Base-by-base conservation (phyloP, 2,797 vertebrate genomes). In the Etheostoma perlongum region DNA sequence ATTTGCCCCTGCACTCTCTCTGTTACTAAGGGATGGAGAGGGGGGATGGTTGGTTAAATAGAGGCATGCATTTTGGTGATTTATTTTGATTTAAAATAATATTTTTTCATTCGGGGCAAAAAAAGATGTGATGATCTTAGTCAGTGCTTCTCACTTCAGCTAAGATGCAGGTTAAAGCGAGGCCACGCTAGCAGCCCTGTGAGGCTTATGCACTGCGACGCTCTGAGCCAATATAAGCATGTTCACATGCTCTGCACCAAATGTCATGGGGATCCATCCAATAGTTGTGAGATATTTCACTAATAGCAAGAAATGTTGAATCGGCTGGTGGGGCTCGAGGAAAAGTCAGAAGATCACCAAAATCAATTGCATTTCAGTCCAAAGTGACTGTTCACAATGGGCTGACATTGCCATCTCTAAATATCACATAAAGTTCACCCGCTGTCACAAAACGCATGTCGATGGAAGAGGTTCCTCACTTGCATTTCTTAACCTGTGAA, bases 371-470 rank as follows among this genome's bases (percentile, higher is more conserved):
- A 44, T 78, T 27, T 27, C 5, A 47, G 44, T 46, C 3, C 10
- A 53, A 25, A 53, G 23, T 53, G 52, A 53, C 52, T 13, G 42
- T 44, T 44, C 42, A 44, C 42, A 44, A 44, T 12, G 13, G 12
- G 13, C 42, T 13, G 5, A 44, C 13, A 44, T 44, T 14, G 42
- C 42, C 42, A 44, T 44, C 42, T 14, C 13, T 6, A 33, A 40
- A 40, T 40, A 40, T 40, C 23, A 0, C 19, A 33, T 36, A 5
- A 71, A 67, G 21, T 27, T 14, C n/a, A 42, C 44, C 67, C 59
- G 47, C 25, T 33, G 49, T 59, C 57, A 36, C 33, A 62, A 53
- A 63, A 75, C 63, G 73, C 36, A 27, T 30, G 18, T 18, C 62
- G 21, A 58, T 61, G 69, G 40, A 15, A 25, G 18, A 9, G 27